Evolutionary conservation across 2,888 invertebrate genomes (phyloP).

Genomic region (Drosophila melanocephala): DNA sequence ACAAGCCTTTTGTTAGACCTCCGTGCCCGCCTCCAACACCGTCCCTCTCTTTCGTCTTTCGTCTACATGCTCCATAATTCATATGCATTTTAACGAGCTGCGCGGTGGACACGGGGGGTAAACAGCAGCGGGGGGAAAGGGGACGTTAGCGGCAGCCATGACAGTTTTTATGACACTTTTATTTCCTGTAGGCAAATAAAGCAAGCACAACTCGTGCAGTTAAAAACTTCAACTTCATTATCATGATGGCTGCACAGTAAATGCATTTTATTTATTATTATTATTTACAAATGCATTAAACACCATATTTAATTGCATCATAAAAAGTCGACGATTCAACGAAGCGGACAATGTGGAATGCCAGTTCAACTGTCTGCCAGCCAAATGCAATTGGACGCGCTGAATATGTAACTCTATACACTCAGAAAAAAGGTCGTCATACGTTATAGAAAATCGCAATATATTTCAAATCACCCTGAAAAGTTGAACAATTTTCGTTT

Average conservation of each 20-base stretch:
- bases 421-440: neutral
- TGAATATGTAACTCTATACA: constrained; percentile 4
- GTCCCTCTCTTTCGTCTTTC: neutral
- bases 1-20: constrained; percentile 14
- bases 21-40: neutral
- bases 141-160: constrained; percentile 49
- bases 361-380: constrained; percentile 22
- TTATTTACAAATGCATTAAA: constrained; percentile 79
- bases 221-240: constrained; percentile 70
- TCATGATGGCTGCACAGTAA: constrained; percentile 41
- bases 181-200: constrained; percentile 76
- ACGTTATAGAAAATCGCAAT: neutral
- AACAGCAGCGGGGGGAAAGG: neutral
- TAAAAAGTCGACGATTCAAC: constrained; percentile 51
- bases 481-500: neutral
- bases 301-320: constrained; percentile 76
- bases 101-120: neutral
- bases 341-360: constrained; percentile 3
- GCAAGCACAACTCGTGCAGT: constrained; percentile 49
- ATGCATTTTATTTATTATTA: constrained; percentile 66
- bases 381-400: constrained; percentile 32
- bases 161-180: constrained; percentile 75
- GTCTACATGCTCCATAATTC: constrained; percentile 55
- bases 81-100: constrained; percentile 51
- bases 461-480: neutral